Conservation (phyloP, 2,888 invertebrate genomes). For the Bugula neritina region DNA sequence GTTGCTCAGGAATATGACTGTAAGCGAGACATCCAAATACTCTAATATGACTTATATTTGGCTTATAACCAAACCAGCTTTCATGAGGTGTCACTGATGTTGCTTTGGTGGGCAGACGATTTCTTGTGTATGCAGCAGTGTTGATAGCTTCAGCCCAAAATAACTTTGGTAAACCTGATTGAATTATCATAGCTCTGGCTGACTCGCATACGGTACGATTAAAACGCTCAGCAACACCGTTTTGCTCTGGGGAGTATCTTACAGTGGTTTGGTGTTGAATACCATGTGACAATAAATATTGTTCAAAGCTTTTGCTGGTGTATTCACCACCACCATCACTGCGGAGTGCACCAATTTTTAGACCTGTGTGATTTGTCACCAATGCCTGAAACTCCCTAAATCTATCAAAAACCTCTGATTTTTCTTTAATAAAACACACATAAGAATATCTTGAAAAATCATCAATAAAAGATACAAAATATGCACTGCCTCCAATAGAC, state of each 20-base stretch:
- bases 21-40: neutral
- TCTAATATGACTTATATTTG: neutral
- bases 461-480: constrained; percentile 32
- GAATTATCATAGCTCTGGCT: neutral
- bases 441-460: constrained; percentile 29
- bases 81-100: neutral
- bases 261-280: neutral
- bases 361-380: constrained; percentile 28
- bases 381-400: constrained; percentile 30
- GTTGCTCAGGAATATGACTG: neutral
- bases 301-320: no score
- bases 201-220: constrained; percentile 1
- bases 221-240: no score
- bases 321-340: no score
- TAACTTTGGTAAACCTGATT: neutral
- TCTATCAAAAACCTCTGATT: constrained; percentile 28
- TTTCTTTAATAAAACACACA: constrained; percentile 29
- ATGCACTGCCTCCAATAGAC: constrained; percentile 27
- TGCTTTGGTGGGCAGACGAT: neutral
- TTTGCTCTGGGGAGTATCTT: no score
- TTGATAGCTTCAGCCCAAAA: neutral
- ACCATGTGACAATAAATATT: neutral
- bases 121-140: neutral
- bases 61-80: neutral
- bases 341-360: constrained; percentile 28